Base-by-base conservation (phyloP, 2,113 vertebrate genomes). In the Myotis brandtii region DNA sequence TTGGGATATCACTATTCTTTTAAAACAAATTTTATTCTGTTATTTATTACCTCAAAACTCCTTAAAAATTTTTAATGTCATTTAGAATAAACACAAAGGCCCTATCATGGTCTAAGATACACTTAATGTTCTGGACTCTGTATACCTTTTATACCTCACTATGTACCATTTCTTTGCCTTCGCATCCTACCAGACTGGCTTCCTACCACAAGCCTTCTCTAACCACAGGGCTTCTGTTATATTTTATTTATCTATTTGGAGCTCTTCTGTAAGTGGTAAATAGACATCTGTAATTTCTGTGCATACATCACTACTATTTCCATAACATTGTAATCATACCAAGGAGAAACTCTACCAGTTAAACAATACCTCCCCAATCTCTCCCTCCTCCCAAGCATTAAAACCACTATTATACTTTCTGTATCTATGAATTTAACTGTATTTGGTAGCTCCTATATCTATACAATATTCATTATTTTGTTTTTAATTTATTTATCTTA, bases 91-190 rank as follows among this genome's bases (percentile, higher is more conserved):
- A 54, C 9, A 54, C 18, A 32, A 76, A 66, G 43, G 48, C 9
- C 10, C 9, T 17, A 12, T 43, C 1, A 43, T 21, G 11, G 21
- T 43, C 27, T 52, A 62, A 40, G 30, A 21, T 7, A 2, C 1
- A 2, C 25, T 48, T 3, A 34, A 21, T 6, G 25, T 21, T 40
- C 50, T 34, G 46, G 1, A 13, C 8, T 32, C 32, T 59, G 7
- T 9, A 23, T 72, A 14, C 0, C 2, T 20, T 67, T 5, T 9
- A 13, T 72, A 14, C 0, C 1, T 20, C 34, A 30, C 23, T 16
- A 46, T 0, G 2, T 40, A 59, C 1, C 1, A 8, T 37, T 27
- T 23, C 5, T 43, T 1, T 16, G 21, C 11, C 2, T 14, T 25
- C 2, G 1, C 37, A 17, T 81, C 17, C 67, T 48, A 6, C 17